phyloP scores from a whole-genome alignment of 2,113 vertebrate genomes.

The Synodontis membranacea region DNA sequence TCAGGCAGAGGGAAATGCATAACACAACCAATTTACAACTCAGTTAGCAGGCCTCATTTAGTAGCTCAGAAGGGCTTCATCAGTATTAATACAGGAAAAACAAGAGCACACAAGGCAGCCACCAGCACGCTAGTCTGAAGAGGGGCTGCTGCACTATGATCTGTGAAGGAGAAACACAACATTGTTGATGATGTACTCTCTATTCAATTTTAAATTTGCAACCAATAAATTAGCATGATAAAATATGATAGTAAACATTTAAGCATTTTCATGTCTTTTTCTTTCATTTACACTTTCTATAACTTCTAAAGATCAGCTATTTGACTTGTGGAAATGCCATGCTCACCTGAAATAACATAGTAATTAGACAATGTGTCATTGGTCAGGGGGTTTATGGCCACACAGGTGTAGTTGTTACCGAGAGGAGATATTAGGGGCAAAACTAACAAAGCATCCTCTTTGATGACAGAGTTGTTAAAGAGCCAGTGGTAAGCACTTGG shows the following conservation, averaged over 20 bases:
- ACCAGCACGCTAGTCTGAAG: slow-evolving; percentile 16
- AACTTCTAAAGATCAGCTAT: neutral
- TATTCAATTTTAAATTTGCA: neutral
- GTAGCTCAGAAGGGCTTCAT: neutral
- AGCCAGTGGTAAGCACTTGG: slow-evolving; percentile 62
- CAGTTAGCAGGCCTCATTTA: slow-evolving; percentile 33
- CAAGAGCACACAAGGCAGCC: neutral
- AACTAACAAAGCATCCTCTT: slow-evolving; percentile 25
- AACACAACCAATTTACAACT: slow-evolving; percentile 26
- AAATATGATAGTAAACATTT: neutral
- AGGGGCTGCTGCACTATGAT: neutral
- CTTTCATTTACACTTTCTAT: neutral
- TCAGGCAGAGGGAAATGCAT: neutral
- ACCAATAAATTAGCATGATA: neutral
- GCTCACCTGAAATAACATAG: slow-evolving; percentile 44
- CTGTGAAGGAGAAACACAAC: slow-evolving; percentile 27
- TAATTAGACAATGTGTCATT: slow-evolving; percentile 50
- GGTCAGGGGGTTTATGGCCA: slow-evolving; percentile 68
- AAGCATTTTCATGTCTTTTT: neutral
- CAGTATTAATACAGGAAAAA: slow-evolving; percentile 5
- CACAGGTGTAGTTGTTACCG: slow-evolving; percentile 64
- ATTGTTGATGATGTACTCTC: neutral
- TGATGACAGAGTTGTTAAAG: neutral
- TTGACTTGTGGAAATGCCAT: neutral
- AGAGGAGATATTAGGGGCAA: neutral